Percentiles rank a stretch among this genome's conserved stretches.
Evolutionary conservation across 2,113 vertebrate genomes (phyloP).

Genomic region (Microcebus griseorufus): DNA sequence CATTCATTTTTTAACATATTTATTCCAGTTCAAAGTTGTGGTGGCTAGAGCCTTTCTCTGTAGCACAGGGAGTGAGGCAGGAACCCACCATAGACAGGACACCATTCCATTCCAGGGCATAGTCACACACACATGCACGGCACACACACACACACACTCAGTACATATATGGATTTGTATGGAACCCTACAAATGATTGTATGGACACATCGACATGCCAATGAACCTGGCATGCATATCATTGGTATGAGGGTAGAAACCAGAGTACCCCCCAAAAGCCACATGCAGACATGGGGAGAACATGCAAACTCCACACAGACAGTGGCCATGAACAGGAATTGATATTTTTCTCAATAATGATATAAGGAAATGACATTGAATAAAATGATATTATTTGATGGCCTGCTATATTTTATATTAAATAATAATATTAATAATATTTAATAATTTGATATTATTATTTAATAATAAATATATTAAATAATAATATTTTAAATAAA

Average conservation of each 20-base stretch:
- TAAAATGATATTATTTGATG: not conserved
- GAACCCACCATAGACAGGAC: not conserved
- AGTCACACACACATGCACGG: not conserved
- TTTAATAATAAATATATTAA: too few species aligned
- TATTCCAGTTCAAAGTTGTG: not conserved
- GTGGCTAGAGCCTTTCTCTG: not conserved
- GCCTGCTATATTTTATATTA: not conserved
- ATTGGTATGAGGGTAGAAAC: not conserved
- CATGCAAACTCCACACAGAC: not conserved
- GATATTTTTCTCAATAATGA: not conserved
- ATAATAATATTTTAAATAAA: not conserved
- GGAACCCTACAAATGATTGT: too few species aligned
- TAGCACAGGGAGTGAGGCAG: not conserved
- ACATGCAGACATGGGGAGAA: not conserved
- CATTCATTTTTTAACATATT: not conserved
- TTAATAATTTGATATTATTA: too few species aligned
- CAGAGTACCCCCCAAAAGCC: not conserved
- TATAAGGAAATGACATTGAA: not conserved
- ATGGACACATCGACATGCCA: not conserved
- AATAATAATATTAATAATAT: too few species aligned
- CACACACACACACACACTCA: not conserved
- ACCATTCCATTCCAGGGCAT: not conserved
- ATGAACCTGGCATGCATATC: not conserved
- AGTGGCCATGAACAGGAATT: not conserved
- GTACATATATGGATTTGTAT: too few species aligned